Conservation (phyloP, 2,797 vertebrate species). For the Fundulus diaphanus region DNA sequence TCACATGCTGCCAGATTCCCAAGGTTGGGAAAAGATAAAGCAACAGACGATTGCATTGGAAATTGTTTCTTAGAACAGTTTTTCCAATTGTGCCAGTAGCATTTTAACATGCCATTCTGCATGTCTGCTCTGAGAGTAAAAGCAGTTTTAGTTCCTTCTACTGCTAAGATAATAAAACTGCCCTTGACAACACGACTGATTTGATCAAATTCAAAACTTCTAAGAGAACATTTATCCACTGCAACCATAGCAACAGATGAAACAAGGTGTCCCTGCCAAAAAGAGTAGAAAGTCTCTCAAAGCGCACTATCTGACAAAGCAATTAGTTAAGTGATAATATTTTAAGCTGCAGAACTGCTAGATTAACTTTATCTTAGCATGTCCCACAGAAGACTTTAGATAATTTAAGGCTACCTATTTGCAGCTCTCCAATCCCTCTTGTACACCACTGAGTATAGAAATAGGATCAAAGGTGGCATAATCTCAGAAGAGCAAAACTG, state of each 20-base stretch:
- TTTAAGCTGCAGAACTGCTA: slow-evolving; percentile 31
- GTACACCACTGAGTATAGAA: slow-evolving; percentile 25
- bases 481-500: slow-evolving; percentile 14
- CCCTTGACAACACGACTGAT: neutral
- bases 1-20: neutral
- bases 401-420: slow-evolving; percentile 59
- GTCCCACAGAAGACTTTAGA: slow-evolving; percentile 52
- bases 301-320: slow-evolving; percentile 28
- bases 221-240: neutral
- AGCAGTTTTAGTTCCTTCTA: neutral
- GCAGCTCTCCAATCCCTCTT: slow-evolving; percentile 35
- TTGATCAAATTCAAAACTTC: neutral
- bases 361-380: slow-evolving; percentile 45
- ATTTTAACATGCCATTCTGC: neutral
- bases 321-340: slow-evolving; percentile 35
- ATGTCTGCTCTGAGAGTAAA: neutral
- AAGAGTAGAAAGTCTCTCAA: slow-evolving; percentile 21
- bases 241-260: slow-evolving; percentile 42
- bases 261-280: slow-evolving; percentile 39
- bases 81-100: neutral
- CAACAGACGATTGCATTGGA: neutral
- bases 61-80: neutral
- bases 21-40: neutral
- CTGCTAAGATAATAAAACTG: neutral
- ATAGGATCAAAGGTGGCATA: slow-evolving; percentile 40